Evolutionary conservation across 2,797 vertebrate species (phyloP).

Genomic region (Sebastiscus albofasciatus): DNA sequence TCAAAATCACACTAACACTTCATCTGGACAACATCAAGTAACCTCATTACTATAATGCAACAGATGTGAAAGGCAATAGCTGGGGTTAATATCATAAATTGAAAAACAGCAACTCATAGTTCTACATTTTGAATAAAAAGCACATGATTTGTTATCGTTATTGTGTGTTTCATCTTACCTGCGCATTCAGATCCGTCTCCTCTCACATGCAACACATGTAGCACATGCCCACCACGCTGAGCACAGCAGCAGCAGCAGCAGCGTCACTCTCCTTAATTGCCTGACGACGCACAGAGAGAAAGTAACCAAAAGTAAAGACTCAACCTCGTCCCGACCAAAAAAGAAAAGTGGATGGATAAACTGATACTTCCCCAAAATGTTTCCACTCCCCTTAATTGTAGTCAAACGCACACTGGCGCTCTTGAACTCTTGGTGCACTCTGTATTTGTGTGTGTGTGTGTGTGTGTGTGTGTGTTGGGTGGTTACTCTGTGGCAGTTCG

Average conservation of each 20-base stretch:
- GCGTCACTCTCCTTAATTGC: slow-evolving; percentile 15
- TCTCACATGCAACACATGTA: not conserved
- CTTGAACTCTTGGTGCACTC: slow-evolving; percentile 62
- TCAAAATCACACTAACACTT: not conserved
- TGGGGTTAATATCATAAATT: not conserved
- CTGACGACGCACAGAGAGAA: not conserved
- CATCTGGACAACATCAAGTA: not conserved
- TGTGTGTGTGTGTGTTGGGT: slow-evolving; percentile 32
- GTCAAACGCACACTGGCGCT: slow-evolving; percentile 28
- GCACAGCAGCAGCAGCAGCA: not conserved
- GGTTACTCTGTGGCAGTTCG: slow-evolving; percentile 36
- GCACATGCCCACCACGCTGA: slow-evolving; percentile 9
- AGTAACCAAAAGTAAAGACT: not conserved
- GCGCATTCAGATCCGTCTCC: slow-evolving; percentile 23
- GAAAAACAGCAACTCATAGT: not conserved
- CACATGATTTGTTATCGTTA: not conserved
- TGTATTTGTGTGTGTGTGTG: not conserved
- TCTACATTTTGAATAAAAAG: not conserved
- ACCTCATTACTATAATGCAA: not conserved
- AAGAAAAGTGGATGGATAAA: slow-evolving; percentile 13
- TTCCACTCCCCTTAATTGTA: slow-evolving; percentile 49
- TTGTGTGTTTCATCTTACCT: slow-evolving; percentile 59
- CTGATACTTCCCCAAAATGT: slow-evolving; percentile 30
- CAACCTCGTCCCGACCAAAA: not conserved
- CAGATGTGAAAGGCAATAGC: not conserved